Conservation (phyloP, 2,113 vertebrate genomes). For the Nothoprocta perdicaria region DNA sequence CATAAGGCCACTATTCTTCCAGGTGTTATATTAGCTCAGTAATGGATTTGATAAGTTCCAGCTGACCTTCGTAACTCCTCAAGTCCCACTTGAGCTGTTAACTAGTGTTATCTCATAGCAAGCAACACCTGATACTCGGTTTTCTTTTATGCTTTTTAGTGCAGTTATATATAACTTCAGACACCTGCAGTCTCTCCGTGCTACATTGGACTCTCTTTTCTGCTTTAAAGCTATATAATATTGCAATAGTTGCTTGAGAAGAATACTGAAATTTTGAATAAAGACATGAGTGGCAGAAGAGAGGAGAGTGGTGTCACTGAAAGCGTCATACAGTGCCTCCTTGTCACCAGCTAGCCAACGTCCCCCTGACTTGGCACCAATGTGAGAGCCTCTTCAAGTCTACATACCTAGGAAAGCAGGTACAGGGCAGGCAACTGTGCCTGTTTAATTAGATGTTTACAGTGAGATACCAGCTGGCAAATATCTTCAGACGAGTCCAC, state of each 20-base stretch:
- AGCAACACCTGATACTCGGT: background rate
- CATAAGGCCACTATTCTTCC: background rate
- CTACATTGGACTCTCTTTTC: background rate
- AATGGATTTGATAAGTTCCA: background rate
- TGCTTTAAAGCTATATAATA: background rate
- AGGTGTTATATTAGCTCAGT: background rate
- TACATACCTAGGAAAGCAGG: background rate
- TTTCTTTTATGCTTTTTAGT: background rate
- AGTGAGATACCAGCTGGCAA: background rate
- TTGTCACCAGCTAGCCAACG: rapidly evolving
- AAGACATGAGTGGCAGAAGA: background rate
- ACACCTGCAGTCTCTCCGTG: background rate
- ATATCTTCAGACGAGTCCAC: background rate
- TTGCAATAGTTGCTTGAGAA: background rate
- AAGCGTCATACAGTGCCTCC: rapidly evolving
- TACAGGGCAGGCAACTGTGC: background rate
- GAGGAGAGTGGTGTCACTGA: background rate
- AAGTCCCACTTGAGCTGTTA: background rate
- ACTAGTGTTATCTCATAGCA: background rate
- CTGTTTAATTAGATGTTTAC: background rate
- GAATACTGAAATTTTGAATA: background rate
- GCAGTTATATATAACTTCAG: background rate
- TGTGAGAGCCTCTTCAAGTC: no score
- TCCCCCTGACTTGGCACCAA: background rate
- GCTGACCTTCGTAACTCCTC: background rate